Conservation (phyloP, 2,113 vertebrate genomes). For the Scatophagus argus region DNA sequence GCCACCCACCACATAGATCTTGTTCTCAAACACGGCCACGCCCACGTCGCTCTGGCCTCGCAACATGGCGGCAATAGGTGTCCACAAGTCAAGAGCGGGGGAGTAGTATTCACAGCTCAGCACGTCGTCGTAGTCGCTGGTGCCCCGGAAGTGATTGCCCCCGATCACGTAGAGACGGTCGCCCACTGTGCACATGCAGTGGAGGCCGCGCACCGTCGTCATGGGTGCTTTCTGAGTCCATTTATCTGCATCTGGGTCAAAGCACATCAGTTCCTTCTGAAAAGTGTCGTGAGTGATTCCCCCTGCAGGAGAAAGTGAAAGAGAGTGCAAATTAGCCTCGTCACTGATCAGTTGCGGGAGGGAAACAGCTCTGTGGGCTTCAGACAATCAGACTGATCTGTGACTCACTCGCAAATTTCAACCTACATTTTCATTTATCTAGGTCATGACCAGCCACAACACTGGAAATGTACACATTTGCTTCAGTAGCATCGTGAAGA, state of each 20-base stretch:
- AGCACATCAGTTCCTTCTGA: slow-evolving; percentile 99
- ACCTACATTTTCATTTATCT: slow-evolving; percentile 23
- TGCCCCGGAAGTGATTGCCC: slow-evolving; percentile 98
- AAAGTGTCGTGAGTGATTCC: slow-evolving; percentile 99
- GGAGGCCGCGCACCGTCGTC: slow-evolving; percentile 98
- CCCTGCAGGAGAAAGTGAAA: slow-evolving; percentile 80
- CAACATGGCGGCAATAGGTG: slow-evolving; percentile 96
- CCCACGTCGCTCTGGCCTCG: slow-evolving; percentile 98
- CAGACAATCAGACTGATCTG: slow-evolving; percentile 35
- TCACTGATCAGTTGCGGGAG: slow-evolving; percentile 3
- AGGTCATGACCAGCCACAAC: slow-evolving; percentile 12
- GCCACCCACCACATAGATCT: slow-evolving; percentile 98
- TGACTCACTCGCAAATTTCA: slow-evolving; percentile 37
- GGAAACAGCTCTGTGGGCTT: slow-evolving; percentile 21
- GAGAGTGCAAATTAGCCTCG: slow-evolving; percentile 33
- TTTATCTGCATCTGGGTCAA: slow-evolving; percentile 97
- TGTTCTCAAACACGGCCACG: slow-evolving; percentile 97
- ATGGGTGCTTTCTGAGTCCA: slow-evolving; percentile 98
- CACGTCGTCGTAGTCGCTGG: slow-evolving; percentile 98
- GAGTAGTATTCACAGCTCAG: slow-evolving; percentile 99
- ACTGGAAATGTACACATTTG: neutral
- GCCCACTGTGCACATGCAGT: slow-evolving; percentile 99
- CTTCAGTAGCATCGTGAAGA: neutral
- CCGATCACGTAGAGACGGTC: slow-evolving; percentile 98
- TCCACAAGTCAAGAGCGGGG: slow-evolving; percentile 96